Percentiles rank a stretch among this genome's conserved stretches.
Conservation (phyloP, 2,888 invertebrate genomes). For the Falcaria lacertinaria region DNA sequence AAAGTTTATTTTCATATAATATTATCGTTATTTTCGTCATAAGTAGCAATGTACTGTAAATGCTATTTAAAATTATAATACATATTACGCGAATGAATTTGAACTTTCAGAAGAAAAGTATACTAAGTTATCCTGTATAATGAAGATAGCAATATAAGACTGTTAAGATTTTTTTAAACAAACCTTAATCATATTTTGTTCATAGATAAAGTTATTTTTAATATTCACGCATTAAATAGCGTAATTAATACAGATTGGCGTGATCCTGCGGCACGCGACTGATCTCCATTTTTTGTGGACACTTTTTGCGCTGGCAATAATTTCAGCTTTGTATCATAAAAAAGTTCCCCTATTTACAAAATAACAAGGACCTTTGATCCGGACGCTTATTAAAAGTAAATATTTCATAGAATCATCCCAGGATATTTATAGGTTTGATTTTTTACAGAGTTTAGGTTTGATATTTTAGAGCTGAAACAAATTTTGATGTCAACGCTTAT, state of each 20-base stretch:
- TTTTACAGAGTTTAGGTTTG: conserved; percentile 7
- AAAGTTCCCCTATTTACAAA: conserved; percentile 71
- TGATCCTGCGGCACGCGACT: conserved; percentile 44
- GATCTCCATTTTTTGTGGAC: conserved; percentile 42
- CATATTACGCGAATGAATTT: no score
- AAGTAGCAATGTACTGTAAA: no score
- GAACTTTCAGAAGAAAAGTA: no score
- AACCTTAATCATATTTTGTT: background rate
- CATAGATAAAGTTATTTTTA: background rate
- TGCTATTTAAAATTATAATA: no score
- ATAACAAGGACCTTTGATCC: conserved; percentile 76
- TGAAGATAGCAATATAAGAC: no score
- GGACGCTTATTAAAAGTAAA: conserved; percentile 76
- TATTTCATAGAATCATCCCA: conserved; percentile 68
- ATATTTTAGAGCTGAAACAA: no score
- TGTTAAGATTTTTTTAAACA: no score
- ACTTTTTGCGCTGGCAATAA: conserved; percentile 36
- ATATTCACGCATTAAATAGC: background rate
- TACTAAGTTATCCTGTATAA: no score
- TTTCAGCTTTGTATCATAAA: conserved; percentile 44
- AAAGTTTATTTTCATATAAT: no score
- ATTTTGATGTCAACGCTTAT: no score
- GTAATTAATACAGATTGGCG: conserved; percentile 5
- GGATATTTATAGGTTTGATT: conserved; percentile 31
- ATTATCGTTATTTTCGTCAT: no score